A percentile compares a stretch with the other conserved stretches of the same genome.
phyloP scores from a whole-genome alignment of 2,797 vertebrate species.

The Malacoraja senta region DNA sequence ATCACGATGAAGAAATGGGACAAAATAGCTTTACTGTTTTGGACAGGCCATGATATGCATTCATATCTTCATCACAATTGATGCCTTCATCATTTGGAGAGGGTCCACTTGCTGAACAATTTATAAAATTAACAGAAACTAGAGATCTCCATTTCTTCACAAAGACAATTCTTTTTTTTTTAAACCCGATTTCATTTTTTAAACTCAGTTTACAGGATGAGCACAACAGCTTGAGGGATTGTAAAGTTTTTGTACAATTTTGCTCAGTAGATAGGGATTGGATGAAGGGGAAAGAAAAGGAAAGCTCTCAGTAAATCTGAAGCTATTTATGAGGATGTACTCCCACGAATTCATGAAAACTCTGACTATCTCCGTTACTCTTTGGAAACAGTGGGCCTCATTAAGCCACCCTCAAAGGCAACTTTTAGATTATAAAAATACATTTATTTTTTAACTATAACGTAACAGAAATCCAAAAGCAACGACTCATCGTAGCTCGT shows the following conservation, averaged over 20 bases:
- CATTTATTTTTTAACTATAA: neutral
- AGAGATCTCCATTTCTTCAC: neutral
- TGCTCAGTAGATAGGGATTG: neutral
- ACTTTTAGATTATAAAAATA: neutral
- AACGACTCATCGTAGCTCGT: neutral
- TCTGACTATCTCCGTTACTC: neutral
- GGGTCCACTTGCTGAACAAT: neutral
- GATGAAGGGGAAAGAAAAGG: neutral
- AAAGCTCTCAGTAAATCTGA: neutral
- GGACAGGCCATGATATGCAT: neutral
- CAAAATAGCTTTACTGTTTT: neutral
- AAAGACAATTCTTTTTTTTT: neutral
- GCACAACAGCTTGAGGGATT: neutral
- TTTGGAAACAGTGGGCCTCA: neutral
- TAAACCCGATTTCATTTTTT: neutral
- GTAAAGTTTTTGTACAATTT: too few relatives aligned
- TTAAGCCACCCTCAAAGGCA: neutral
- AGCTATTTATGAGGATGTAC: neutral
- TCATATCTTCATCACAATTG: neutral
- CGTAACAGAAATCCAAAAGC: too few relatives aligned
- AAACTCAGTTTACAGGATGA: neutral
- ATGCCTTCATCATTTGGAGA: neutral
- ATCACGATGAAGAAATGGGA: neutral
- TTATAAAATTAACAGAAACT: neutral
- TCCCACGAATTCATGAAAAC: neutral